Evolutionary conservation across 2,888 invertebrate genomes (phyloP).

Genomic region (Morinoia aosen): DNA sequence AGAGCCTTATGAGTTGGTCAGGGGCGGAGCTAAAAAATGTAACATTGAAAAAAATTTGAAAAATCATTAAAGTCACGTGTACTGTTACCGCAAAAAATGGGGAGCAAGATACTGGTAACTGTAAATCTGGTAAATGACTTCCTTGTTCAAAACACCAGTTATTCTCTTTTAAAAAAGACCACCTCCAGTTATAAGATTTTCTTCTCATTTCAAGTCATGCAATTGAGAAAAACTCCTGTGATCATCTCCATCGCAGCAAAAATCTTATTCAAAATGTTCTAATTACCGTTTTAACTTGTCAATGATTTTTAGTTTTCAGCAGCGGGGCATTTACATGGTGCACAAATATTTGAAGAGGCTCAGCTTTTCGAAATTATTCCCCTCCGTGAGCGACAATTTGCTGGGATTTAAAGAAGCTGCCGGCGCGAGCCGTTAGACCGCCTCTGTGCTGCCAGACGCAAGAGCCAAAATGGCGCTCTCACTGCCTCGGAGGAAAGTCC

Average conservation of each 20-base stretch:
- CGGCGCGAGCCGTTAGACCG: background rate
- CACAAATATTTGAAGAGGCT: constrained; percentile 61
- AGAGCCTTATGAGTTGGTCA: no score
- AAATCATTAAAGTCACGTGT: background rate
- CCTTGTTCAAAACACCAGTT: background rate
- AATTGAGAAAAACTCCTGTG: background rate
- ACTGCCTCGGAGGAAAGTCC: background rate
- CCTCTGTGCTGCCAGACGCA: background rate
- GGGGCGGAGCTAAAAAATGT: no score
- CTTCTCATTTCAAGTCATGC: background rate
- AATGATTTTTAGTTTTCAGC: constrained; percentile 59
- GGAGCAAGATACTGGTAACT: background rate
- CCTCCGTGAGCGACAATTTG: constrained; percentile 55
- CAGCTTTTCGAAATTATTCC: constrained; percentile 59
- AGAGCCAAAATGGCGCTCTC: constrained; percentile 22
- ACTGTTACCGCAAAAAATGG: background rate
- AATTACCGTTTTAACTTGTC: constrained; percentile 64
- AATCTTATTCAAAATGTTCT: constrained; percentile 57
- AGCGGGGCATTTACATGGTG: constrained; percentile 58
- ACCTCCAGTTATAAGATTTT: background rate
- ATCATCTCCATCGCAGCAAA: constrained; percentile 43
- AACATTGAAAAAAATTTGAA: background rate
- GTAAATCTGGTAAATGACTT: background rate
- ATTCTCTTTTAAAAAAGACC: background rate
- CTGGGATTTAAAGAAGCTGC: constrained; percentile 43